Percentiles rank a stretch among this genome's conserved stretches.
Conservation (phyloP, 2,888 invertebrate genomes). For the Anticlea derivata region DNA sequence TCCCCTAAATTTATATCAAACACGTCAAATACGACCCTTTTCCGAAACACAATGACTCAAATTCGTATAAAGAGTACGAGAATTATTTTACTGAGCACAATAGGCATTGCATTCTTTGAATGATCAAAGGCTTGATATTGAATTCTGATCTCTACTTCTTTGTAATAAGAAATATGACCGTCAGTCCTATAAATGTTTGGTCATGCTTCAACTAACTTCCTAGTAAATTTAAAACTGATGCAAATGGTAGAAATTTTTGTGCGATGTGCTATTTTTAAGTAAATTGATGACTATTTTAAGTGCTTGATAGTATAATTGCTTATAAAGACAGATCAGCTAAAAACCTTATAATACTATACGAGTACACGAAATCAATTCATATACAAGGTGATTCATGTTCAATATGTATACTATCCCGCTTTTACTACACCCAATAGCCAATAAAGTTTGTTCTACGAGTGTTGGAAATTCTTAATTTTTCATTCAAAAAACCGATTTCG, state of each 20-base stretch:
- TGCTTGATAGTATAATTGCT: no score
- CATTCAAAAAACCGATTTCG: no score
- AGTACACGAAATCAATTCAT: neutral
- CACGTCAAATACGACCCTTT: slow-evolving; percentile 18
- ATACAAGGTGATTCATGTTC: no score
- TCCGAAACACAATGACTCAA: neutral
- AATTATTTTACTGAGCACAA: slow-evolving; percentile 22
- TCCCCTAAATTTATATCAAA: slow-evolving; percentile 21
- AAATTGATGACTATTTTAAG: no score
- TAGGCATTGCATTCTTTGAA: slow-evolving; percentile 43
- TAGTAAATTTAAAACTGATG: slow-evolving; percentile 22
- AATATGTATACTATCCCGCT: no score
- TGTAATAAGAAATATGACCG: slow-evolving; percentile 14
- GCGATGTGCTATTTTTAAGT: no score
- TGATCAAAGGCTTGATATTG: slow-evolving; percentile 34
- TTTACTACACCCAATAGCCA: no score
- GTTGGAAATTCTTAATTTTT: no score
- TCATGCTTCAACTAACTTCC: slow-evolving; percentile 37
- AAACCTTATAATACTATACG: no score
- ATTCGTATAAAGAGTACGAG: neutral
- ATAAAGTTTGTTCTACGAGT: no score
- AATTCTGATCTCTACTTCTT: slow-evolving; percentile 40
- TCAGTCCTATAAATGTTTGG: slow-evolving; percentile 1
- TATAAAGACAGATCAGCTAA: no score
- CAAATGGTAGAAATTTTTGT: neutral